Evolutionary conservation across 30 jellyfish, hydroid and myxozoan genomes (phyloP).

Genomic region (Euphysa ruthae): DNA sequence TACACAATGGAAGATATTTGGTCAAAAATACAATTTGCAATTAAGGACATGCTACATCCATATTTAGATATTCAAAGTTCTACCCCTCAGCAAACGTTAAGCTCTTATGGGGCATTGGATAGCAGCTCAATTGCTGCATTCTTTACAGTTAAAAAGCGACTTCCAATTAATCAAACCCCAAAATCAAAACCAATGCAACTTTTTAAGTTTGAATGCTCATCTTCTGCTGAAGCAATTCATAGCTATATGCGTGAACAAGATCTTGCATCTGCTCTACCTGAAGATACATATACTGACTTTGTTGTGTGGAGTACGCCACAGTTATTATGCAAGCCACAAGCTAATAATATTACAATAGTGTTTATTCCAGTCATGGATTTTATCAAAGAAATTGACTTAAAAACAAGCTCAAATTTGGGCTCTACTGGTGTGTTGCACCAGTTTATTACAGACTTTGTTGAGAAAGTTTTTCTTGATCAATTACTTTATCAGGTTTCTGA

Average conservation of each 20-base stretch:
- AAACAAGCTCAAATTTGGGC: conserved; percentile 79
- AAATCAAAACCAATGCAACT: conserved; percentile 7
- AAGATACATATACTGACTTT: conserved; percentile 91
- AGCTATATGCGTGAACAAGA: conserved; percentile 95
- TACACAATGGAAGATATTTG: conserved; percentile 85
- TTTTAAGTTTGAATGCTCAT: conserved; percentile 92
- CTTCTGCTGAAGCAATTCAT: conserved; percentile 96
- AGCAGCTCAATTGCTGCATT: conserved; percentile 14
- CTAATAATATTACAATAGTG: conserved; percentile 66
- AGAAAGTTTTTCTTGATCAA: conserved; percentile 65
- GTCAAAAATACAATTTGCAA: conserved; percentile 87
- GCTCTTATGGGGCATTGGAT: conserved; percentile 69
- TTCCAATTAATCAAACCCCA: not conserved
- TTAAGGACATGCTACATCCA: conserved; percentile 74
- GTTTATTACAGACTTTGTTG: conserved; percentile 68
- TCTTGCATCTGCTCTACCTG: conserved; percentile 85
- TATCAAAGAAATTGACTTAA: conserved; percentile 72
- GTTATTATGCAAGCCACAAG: conserved; percentile 77
- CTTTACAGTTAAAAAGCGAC: conserved; percentile 1
- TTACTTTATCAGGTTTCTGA: conserved; percentile 70
- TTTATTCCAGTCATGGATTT: conserved; percentile 84
- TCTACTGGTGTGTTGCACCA: conserved; percentile 69
- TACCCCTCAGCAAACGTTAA: conserved; percentile 65
- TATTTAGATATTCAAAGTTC: conserved; percentile 74
- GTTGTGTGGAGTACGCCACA: conserved; percentile 82